Conservation (phyloP, 1,140 invertebrate genomes). For the Medauroidea extradentata region DNA sequence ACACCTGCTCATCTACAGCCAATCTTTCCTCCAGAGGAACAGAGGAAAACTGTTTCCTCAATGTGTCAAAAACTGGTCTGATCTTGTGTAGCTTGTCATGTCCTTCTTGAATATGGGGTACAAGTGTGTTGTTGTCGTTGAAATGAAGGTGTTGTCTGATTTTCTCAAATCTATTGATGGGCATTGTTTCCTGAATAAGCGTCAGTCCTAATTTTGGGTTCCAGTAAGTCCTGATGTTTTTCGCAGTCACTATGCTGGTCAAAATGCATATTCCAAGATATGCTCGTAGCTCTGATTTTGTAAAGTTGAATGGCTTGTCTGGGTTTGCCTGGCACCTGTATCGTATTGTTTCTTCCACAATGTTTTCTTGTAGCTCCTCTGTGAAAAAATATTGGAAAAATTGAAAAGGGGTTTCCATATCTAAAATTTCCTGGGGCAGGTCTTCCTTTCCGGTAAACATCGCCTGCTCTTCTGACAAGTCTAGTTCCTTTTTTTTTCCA, state of each 20-base stretch:
- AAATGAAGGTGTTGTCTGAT: constrained; percentile 32
- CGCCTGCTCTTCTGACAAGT: not conserved
- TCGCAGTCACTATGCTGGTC: not conserved
- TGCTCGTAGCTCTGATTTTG: not conserved
- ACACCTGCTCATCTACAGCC: constrained; percentile 37
- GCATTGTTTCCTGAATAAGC: constrained; percentile 26
- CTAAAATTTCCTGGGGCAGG: not conserved
- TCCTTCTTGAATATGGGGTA: constrained; percentile 22
- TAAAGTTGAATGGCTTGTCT: not conserved
- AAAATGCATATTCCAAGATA: constrained; percentile 1
- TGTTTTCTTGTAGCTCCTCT: not conserved
- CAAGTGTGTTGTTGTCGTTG: constrained; percentile 30
- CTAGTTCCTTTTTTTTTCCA: not conserved
- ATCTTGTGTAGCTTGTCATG: constrained; percentile 25
- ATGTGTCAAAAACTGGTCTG: constrained; percentile 18
- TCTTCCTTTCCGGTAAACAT: not conserved
- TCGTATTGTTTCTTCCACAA: not conserved
- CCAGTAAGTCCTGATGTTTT: not conserved
- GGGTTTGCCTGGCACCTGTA: not conserved
- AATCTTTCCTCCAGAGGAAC: constrained; percentile 31
- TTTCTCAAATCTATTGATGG: constrained; percentile 37
- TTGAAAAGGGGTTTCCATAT: not conserved
- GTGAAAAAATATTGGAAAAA: not conserved
- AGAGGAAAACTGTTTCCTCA: constrained; percentile 17
- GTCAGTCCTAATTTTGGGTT: not conserved